These are phyloP conservation scores for Triplophysa tibetana DNA, from an alignment of 2,113 vertebrate species.

Conservation along the genomic window DNA sequence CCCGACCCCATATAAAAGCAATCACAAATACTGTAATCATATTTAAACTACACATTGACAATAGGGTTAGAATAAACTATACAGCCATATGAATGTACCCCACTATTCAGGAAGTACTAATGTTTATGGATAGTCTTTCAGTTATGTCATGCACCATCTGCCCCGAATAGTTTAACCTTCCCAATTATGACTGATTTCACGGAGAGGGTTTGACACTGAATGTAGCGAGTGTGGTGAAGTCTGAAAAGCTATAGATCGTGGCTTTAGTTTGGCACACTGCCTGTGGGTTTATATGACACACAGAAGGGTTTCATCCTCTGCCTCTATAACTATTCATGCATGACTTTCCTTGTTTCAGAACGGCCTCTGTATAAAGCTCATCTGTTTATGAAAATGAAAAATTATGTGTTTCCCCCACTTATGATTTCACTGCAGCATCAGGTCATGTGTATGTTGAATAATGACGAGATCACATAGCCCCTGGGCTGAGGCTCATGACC, in stretches of 20 bases:
- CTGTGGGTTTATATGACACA: conserved; percentile 14
- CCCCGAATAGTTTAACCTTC: background rate
- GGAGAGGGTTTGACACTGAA: conserved; percentile 2
- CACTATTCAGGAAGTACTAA: background rate
- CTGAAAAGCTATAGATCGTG: background rate
- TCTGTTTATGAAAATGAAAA: conserved; percentile 11
- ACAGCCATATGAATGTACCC: background rate
- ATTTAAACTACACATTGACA: too few species aligned
- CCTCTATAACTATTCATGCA: background rate
- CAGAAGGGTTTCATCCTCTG: conserved; percentile 1
- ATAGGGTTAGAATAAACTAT: too few species aligned
- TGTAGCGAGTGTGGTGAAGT: background rate
- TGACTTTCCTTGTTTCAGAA: background rate
- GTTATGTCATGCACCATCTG: background rate
- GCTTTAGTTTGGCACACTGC: conserved; percentile 27
- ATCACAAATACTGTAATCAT: too few species aligned
- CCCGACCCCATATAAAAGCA: too few species aligned
- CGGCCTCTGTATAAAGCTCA: background rate
- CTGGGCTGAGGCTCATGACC: conserved; percentile 15
- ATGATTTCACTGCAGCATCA: conserved; percentile 13
- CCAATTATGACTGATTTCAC: conserved; percentile 25
- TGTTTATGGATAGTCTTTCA: conserved; percentile 18
- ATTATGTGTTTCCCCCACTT: background rate
- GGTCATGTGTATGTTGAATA: conserved; percentile 3
- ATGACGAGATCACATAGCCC: background rate